Base-by-base conservation (phyloP, 2,888 invertebrate species). In the Mythimna pallens region DNA sequence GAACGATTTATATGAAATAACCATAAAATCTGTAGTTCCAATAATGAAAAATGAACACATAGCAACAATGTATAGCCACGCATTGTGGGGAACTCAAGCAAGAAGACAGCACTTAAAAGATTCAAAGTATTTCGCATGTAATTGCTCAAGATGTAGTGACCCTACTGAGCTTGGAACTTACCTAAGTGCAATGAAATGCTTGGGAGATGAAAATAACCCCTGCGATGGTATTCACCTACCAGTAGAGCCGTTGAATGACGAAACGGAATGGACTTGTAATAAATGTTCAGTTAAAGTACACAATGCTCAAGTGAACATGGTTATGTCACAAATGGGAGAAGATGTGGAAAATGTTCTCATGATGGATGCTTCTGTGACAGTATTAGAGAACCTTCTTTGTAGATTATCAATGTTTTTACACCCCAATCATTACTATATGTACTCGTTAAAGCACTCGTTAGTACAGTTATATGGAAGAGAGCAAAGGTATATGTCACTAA, bases 1-100 rank as follows among this genome's bases (percentile, higher is more conserved):
- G 66, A 94, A 94, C 70, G 95, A 96, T 70, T 90, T 97, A 43
- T 98, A 97, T 78, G 97, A 96, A 89, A 97, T 98, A 55, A 97
- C 97, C 0, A 96, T 98, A 2, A 97, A 97, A 85, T 97, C 98
- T 0, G 97, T 98, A 0, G 92, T 97, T 22, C 96, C 97, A 0
- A 97, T 98, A 40, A 92, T 96, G 78, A 97, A 97, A 91, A 98
- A 97, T 0, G 97, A 97, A 54, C 98, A 98, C 89, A 96, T 99
- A 47, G 97, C 97, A 17, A 98, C 98, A 6, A 98, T 98, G 97
- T 99, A 99, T 86, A 98, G 98, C 3, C 98, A 99, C 89, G 98
- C 98, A 7, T 92, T 99, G 73, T 99, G 99, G 99, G 98, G 98
- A 3, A 98, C 98, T 0, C 97, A 98, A 90, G 97, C 98, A 57